These are phyloP conservation scores for Calvadosia cruxmelitensis DNA, from an alignment of 30 jellyfish, hydroid and myxozoan genomes.

Conservation along the genomic window DNA sequence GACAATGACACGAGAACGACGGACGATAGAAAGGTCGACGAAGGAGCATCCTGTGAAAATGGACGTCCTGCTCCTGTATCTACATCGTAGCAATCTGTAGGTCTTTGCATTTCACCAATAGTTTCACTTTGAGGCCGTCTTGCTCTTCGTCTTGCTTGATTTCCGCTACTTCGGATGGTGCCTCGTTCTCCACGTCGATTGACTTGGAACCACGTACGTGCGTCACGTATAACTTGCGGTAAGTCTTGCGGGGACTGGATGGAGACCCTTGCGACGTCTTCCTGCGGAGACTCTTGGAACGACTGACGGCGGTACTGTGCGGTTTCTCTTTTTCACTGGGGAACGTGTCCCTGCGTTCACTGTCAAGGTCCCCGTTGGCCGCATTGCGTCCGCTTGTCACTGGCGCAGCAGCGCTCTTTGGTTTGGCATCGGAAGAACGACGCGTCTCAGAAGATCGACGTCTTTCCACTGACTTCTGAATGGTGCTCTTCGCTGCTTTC, in stretches of 20 bases:
- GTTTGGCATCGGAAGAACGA: too few relatives aligned
- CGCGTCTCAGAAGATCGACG: background rate
- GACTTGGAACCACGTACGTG: conserved; percentile 75
- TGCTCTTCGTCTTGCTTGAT: conserved; percentile 52
- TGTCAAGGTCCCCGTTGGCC: background rate
- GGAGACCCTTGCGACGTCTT: conserved; percentile 51
- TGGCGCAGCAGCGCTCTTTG: too few relatives aligned
- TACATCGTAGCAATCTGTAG: background rate
- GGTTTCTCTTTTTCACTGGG: background rate
- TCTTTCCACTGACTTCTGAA: background rate
- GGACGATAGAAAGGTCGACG: too few relatives aligned
- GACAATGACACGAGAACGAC: too few relatives aligned
- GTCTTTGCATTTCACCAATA: conserved; percentile 26
- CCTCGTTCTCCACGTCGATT: conserved; percentile 23
- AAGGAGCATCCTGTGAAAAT: too few relatives aligned
- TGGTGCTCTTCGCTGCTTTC: background rate
- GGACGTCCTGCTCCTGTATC: too few relatives aligned
- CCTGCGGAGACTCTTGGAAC: background rate
- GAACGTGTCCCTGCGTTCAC: background rate
- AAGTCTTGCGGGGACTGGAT: conserved; percentile 78
- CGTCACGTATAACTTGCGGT: conserved; percentile 87
- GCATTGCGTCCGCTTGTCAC: background rate
- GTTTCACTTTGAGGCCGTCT: conserved; percentile 80
- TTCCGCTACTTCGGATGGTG: conserved; percentile 29
- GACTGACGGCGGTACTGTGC: background rate